Evolutionary conservation across 2,888 invertebrate genomes (phyloP).

Genomic region (Phania funesta): DNA sequence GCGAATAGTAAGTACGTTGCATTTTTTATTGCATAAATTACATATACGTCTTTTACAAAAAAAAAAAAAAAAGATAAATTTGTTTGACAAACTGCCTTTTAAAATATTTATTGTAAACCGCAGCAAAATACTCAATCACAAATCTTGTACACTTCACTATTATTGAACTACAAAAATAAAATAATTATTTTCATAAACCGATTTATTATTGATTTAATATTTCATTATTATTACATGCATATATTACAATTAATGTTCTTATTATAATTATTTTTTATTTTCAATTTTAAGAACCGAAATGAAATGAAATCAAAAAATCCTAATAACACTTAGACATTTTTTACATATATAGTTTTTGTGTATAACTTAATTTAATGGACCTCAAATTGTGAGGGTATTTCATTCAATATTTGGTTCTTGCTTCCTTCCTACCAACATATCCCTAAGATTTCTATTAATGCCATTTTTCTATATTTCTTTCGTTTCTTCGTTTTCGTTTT

Average conservation of each 20-base stretch:
- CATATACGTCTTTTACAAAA: slow-evolving; percentile 52
- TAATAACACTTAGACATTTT: slow-evolving; percentile 57
- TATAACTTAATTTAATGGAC: slow-evolving; percentile 61
- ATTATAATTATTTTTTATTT: slow-evolving; percentile 35
- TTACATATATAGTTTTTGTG: slow-evolving; percentile 53
- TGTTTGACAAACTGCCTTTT: slow-evolving; percentile 70
- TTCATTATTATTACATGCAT: slow-evolving; percentile 42
- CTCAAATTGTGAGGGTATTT: slow-evolving; percentile 58
- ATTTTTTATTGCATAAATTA: slow-evolving; percentile 64
- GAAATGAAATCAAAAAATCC: slow-evolving; percentile 38
- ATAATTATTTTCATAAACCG: slow-evolving; percentile 47
- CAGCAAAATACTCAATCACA: slow-evolving; percentile 71
- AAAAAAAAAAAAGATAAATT: slow-evolving; percentile 61
- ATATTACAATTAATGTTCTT: slow-evolving; percentile 45
- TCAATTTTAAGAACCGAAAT: slow-evolving; percentile 47
- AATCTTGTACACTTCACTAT: slow-evolving; percentile 63
- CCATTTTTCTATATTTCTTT: slow-evolving; percentile 52
- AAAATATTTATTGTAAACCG: slow-evolving; percentile 75
- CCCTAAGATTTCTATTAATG: slow-evolving; percentile 51
- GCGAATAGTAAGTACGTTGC: slow-evolving; percentile 69
- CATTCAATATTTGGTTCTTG: slow-evolving; percentile 49
- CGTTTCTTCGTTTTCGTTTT: slow-evolving; percentile 66
- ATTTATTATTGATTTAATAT: slow-evolving; percentile 50
- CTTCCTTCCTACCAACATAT: background rate
- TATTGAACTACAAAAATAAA: slow-evolving; percentile 59